These are phyloP conservation scores for Masticophis lateralis DNA, from an alignment of 2,797 vertebrate species.

Conservation along the genomic window DNA sequence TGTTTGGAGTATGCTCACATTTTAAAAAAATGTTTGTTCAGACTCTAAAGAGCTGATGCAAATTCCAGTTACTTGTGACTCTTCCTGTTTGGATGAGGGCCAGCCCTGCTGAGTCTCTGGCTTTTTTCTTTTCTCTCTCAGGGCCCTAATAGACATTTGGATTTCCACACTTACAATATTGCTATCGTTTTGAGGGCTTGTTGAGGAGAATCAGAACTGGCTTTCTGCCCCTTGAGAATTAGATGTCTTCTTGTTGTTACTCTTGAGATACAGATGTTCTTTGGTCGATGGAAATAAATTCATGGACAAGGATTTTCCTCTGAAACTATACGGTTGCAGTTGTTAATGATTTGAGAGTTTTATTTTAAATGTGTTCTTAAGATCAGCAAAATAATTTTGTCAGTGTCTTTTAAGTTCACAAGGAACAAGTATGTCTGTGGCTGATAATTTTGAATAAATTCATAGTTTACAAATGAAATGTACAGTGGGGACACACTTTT, in stretches of 20 bases:
- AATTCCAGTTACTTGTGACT: neutral
- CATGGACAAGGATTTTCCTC: neutral
- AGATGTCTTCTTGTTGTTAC: neutral
- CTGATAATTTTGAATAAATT: neutral
- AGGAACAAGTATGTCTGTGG: neutral
- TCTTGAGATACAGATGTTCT: neutral
- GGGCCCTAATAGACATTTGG: conserved; percentile 12
- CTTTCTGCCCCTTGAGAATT: neutral
- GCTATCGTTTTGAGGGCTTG: neutral
- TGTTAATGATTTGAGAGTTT: neutral
- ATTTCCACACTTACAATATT: neutral
- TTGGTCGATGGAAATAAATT: neutral
- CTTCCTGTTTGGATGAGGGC: conserved; percentile 24
- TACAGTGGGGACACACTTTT: neutral
- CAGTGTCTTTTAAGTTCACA: neutral
- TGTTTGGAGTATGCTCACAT: neutral
- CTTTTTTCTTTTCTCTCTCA: conserved; percentile 30
- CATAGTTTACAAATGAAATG: neutral
- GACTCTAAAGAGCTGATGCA: conserved; percentile 4
- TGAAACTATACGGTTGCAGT: neutral
- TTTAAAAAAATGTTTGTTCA: conserved; percentile 4
- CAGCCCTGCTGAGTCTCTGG: neutral
- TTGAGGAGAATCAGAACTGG: neutral
- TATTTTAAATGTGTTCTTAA: neutral
- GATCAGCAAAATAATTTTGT: neutral